A percentile compares a stretch with the other conserved stretches of the same genome.
phyloP scores from a whole-genome alignment of 2,113 vertebrate genomes.

The Thalassarche chlororhynchos region DNA sequence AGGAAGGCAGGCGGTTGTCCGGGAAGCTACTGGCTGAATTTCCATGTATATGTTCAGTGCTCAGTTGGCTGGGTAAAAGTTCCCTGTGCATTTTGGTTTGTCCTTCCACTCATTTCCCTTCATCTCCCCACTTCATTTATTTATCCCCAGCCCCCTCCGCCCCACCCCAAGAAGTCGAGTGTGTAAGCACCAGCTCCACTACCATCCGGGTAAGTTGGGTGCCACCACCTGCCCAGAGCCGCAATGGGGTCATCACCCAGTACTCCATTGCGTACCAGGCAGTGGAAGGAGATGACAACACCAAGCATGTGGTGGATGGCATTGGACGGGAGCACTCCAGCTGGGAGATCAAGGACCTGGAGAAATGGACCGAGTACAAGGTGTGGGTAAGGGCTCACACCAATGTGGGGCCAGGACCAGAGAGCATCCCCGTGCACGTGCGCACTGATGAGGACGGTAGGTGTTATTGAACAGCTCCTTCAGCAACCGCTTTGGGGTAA shows the following conservation, averaged over 20 bases:
- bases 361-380: slow-evolving; percentile 99
- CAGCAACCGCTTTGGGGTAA: background rate
- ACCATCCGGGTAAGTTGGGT: slow-evolving; percentile 99
- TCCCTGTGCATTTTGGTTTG: slow-evolving; percentile 61
- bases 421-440: slow-evolving; percentile 88
- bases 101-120: slow-evolving; percentile 76
- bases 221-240: slow-evolving; percentile 92
- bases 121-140: slow-evolving; percentile 83
- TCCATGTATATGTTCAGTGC: background rate
- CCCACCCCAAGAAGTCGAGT: slow-evolving; percentile 93
- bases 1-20: background rate
- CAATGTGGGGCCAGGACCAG: slow-evolving; percentile 94
- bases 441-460: slow-evolving; percentile 98
- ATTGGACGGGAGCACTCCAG: slow-evolving; percentile 88
- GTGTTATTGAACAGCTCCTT: slow-evolving; percentile 49
- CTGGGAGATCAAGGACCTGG: slow-evolving; percentile 92
- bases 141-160: slow-evolving; percentile 94
- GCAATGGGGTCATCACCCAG: slow-evolving; percentile 93
- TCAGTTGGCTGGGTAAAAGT: slow-evolving; percentile 68
- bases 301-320: slow-evolving; percentile 88
- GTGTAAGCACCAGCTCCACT: slow-evolving; percentile 93
- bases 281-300: slow-evolving; percentile 89
- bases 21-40: background rate
- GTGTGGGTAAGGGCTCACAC: slow-evolving; percentile 99
- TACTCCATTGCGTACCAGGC: slow-evolving; percentile 95